Base-by-base conservation (phyloP, 2,797 vertebrate species). In the Linurgus olivaceus region DNA sequence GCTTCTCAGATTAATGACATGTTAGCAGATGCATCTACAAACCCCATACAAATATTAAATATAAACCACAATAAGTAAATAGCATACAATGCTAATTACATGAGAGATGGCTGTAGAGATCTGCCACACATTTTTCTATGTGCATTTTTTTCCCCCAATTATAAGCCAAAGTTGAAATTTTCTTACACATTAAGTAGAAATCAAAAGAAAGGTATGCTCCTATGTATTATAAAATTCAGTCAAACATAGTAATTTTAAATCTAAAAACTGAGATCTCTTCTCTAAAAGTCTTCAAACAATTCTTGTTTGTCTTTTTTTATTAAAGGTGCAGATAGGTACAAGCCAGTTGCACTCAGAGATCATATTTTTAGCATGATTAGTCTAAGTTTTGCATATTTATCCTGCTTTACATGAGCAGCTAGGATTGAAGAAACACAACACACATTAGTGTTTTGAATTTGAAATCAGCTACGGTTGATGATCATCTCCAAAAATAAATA, bases 401-500 rank as follows among this genome's bases (percentile, higher is more conserved):
- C n/a, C 40, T 72, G 33, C 61, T 55, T 52, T 28, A 82, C 40
- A 28, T 31, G 57, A 62, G 88, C 93, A 84, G 38, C 61, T 40
- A 72, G 25, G 47, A 76, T 48, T 73, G 68, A 85, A 86, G 73
- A 59, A 66, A 59, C 57, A 71, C 48, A 47, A 81, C 20, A 79
- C n/a, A 88, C 42, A 55, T 35, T 48, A 63, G 42, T 80, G 66
- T 88, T 95, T 91, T 90, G 91, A 96, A 95, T 96, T 25, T 96
- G 73, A 91, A 97, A 96, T 75, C 45, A 72, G 91, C 88, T 88
- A 93, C 0, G 7, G 97, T 78, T 84, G 94, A 91, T 90, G 90
- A 96, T 96, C 95, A 96, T 38, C 94, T 95, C 95, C 91, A 96
- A 97, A 98, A 98, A 98, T 97, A 98, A 98, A 97, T 98, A 98